Evolutionary conservation across 2,797 vertebrate genomes (phyloP), one percentile per base, ranked within the genome.

Genomic region (Lindbergichthys nudifrons): DNA sequence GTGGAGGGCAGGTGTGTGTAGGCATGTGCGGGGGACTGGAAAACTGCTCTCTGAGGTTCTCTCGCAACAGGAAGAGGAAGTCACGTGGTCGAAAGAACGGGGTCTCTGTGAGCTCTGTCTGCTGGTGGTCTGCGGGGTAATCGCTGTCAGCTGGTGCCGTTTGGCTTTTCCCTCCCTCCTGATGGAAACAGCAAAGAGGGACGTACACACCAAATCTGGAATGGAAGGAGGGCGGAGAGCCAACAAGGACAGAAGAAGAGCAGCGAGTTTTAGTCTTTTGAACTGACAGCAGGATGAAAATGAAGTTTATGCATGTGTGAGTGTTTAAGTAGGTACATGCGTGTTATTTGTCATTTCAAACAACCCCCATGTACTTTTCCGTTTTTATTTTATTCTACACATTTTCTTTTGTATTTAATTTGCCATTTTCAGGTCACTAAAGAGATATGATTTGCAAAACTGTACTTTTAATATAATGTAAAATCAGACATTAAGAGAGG

Each of bases 101-200:
- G 42, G 94, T 86, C 70, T 98, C 95, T 2, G 93, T 76, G n/a
- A 96, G 94, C 59, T 98, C 97, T 0, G 71, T 50, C 90, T 95
- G 96, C 70, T 96, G 90, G 69, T 90, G 91, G 19, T 93, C 92
- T 0, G 85, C 91, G 16, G 96, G 84, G 80, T 96, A 97, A 51
- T 95, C 94, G 71, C 96, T 98, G 89, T 99, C 97, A 0, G 95
- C 72, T 11, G 95, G 81, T 0, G 95, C 67, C 3, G 96, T 83
- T 76, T 95, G 97, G 93, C 91, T 86, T 82, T 92, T 90, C 71
- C 95, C 95, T 63, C 95, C 97, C 73, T 99, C 98, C 88, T 98
- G 97, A 87, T 99, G 97, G 92, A 99, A 99, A 91, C 98, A 99
- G 94, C 97, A 99, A 60, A 99, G 95, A 3, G 98, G 98, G 80